Evolutionary conservation across 2,888 invertebrate genomes (phyloP).

Genomic region (Prosapia bicincta): DNA sequence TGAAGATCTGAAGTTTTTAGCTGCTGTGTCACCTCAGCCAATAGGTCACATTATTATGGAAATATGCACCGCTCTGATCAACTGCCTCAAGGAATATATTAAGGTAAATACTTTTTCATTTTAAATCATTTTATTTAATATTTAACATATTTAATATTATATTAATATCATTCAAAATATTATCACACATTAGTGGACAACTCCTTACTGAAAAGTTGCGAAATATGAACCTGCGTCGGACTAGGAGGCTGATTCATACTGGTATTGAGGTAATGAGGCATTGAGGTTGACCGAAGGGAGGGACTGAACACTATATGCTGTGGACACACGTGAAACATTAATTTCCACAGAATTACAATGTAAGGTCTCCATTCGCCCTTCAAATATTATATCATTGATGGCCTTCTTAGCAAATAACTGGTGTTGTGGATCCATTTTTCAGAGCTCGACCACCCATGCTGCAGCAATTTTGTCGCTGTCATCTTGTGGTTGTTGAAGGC

Average conservation of each 20-base stretch:
- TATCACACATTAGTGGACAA: too few relatives aligned
- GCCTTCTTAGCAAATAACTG: conserved; percentile 31
- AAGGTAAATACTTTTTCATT: background rate
- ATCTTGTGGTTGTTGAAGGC: conserved; percentile 7
- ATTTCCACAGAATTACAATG: conserved; percentile 28
- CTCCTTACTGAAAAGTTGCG: background rate
- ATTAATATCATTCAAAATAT: too few relatives aligned
- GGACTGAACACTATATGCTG: background rate
- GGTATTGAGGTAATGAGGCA: background rate
- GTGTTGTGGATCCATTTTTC: conserved; percentile 28
- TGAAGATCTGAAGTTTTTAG: background rate
- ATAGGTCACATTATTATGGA: conserved; percentile 4
- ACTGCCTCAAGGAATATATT: conserved; percentile 2
- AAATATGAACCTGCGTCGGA: background rate
- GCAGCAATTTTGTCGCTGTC: conserved; percentile 20
- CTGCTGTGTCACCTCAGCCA: background rate
- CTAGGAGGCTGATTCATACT: background rate
- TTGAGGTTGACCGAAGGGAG: background rate
- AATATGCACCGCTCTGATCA: conserved; percentile 7
- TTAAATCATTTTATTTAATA: background rate
- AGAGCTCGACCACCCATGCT: conserved; percentile 28
- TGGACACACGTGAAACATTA: conserved; percentile 4
- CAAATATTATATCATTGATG: conserved; percentile 32
- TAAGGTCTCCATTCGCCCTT: conserved; percentile 30
- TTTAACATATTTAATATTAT: too few relatives aligned